Conservation (phyloP, 2,113 vertebrate genomes). For the Aythya baeri region DNA sequence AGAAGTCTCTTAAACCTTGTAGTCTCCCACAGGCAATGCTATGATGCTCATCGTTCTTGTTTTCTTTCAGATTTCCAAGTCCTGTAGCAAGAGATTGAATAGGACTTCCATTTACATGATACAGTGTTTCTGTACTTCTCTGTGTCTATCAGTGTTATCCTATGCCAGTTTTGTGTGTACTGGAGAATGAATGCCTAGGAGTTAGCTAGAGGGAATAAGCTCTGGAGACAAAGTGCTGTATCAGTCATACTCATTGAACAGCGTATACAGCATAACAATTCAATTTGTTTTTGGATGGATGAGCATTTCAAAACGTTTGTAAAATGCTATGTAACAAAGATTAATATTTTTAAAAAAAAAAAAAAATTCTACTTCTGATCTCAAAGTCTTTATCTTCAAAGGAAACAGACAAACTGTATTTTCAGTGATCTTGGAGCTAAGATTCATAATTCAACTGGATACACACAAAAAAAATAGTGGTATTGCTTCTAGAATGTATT, state of each 20-base stretch:
- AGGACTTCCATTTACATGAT: neutral
- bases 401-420: neutral
- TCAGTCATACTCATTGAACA: neutral
- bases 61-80: neutral
- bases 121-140: neutral
- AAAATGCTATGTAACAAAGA: neutral
- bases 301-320: neutral
- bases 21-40: neutral
- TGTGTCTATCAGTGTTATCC: neutral
- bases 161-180: neutral
- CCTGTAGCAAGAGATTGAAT: neutral
- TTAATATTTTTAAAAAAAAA: neutral
- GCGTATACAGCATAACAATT: rapidly evolving
- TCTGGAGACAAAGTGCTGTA: neutral
- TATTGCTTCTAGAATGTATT: neutral
- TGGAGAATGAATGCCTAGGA: neutral
- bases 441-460: neutral
- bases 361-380: neutral
- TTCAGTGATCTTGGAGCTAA: neutral
- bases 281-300: neutral
- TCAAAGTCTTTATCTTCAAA: neutral
- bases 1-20: neutral
- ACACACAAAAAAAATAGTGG: neutral
- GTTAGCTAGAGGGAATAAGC: neutral
- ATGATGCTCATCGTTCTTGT: rapidly evolving